phyloP scores from a whole-genome alignment of 2,113 vertebrate genomes.

The Phyllopteryx taeniolatus region DNA sequence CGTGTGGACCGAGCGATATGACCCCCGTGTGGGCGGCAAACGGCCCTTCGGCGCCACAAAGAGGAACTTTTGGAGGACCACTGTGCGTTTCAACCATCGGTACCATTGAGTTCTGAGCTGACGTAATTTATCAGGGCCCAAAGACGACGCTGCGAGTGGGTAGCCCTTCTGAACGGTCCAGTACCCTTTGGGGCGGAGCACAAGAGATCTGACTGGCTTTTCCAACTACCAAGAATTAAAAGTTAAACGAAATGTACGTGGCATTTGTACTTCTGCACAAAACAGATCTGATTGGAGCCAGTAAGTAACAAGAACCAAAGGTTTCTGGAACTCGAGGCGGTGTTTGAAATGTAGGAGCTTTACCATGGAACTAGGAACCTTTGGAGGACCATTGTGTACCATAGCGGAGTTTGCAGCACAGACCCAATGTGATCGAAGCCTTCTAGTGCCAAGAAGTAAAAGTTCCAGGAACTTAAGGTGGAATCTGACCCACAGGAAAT shows the following conservation, averaged over 20 bases:
- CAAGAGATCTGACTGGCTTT: not conserved
- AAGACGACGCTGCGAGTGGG: not conserved
- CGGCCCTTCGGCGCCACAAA: slow-evolving; percentile 47
- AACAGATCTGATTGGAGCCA: not conserved
- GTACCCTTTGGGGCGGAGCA: not conserved
- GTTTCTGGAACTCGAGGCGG: not conserved
- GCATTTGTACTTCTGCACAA: no score
- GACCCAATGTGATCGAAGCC: not conserved
- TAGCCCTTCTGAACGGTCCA: not conserved
- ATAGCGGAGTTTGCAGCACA: not conserved
- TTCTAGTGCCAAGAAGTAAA: no score
- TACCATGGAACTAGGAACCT: not conserved
- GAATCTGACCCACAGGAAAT: no score
- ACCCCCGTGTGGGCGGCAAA: slow-evolving; percentile 42
- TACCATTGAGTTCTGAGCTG: not conserved
- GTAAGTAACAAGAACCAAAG: not conserved
- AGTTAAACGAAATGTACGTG: not conserved
- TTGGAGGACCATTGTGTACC: not conserved
- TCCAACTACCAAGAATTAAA: not conserved
- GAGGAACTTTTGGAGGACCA: not conserved
- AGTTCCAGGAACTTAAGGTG: no score
- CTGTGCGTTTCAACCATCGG: not conserved
- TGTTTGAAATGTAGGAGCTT: not conserved
- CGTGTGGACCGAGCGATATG: slow-evolving; percentile 74
- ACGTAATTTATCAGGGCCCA: not conserved